A percentile compares a stretch with the other conserved stretches of the same genome.
Conservation (phyloP, 2,888 invertebrate species). For the Alentia gelatinosa region DNA sequence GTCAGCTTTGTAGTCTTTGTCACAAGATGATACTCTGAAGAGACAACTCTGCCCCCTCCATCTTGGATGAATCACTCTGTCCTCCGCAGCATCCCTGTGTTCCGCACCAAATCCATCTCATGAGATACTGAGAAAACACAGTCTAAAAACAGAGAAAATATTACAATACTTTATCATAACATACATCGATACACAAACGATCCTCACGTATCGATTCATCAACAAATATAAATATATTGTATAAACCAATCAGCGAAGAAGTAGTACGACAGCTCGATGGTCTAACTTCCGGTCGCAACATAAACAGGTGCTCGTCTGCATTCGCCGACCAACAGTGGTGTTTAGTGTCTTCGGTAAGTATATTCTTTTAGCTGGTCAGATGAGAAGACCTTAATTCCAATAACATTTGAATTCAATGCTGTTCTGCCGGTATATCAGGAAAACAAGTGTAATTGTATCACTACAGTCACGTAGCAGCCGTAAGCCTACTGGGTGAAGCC, state of each 20-base stretch:
- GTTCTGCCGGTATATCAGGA: too few relatives aligned
- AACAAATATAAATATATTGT: background rate
- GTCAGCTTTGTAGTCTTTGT: background rate
- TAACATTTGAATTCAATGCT: too few relatives aligned
- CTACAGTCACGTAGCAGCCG: too few relatives aligned
- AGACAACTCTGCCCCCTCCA: background rate
- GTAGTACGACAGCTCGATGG: background rate
- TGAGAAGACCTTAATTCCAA: too few relatives aligned
- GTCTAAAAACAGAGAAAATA: background rate
- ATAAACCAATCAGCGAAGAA: background rate
- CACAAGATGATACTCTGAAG: background rate
- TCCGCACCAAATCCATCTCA: background rate
- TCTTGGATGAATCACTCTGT: conserved; percentile 23
- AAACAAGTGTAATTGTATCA: too few relatives aligned
- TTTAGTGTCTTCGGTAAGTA: too few relatives aligned
- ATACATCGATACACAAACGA: background rate
- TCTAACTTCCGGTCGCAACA: background rate
- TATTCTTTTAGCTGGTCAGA: too few relatives aligned
- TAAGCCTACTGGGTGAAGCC: too few relatives aligned
- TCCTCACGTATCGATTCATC: background rate
- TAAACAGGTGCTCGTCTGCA: too few relatives aligned
- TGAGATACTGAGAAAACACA: background rate
- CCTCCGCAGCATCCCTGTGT: background rate
- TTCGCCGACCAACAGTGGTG: too few relatives aligned
- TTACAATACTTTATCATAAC: background rate